Percentiles rank a stretch among this genome's conserved stretches.
Conservation (phyloP, 64 coral and sea anemone genomes). For the Stichodactyla mertensii region DNA sequence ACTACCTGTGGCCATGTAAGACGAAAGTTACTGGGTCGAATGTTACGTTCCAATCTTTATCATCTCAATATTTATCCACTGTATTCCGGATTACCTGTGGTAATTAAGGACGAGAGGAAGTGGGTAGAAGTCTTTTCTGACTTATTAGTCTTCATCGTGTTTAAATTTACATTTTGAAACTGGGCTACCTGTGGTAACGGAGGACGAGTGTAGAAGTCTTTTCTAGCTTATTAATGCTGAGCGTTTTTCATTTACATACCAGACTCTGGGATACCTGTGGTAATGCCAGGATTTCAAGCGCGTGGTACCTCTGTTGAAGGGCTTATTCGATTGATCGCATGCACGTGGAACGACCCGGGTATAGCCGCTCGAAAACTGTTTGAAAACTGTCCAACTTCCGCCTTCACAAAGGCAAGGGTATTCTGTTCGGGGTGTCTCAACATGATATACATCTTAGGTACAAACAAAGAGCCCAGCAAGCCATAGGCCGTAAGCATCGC, state of each 20-base stretch:
- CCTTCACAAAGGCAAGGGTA: constrained; percentile 25
- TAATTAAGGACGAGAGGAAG: too few species aligned
- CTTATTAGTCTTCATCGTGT: too few species aligned
- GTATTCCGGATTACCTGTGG: too few species aligned
- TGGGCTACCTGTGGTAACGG: too few species aligned
- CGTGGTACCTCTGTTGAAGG: not conserved
- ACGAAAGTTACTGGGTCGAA: too few species aligned
- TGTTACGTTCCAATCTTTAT: too few species aligned
- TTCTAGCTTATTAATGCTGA: not conserved
- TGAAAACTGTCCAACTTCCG: constrained; percentile 20
- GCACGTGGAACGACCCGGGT: not conserved
- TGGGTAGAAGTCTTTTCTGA: too few species aligned
- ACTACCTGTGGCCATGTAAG: too few species aligned
- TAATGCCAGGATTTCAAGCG: not conserved
- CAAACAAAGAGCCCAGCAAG: constrained; percentile 37
- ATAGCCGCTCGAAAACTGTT: not conserved
- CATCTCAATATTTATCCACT: too few species aligned
- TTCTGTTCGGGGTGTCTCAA: constrained; percentile 38
- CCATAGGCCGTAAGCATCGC: constrained; percentile 39
- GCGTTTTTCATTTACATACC: not conserved
- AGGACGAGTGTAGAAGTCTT: not conserved
- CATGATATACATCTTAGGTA: constrained; percentile 41
- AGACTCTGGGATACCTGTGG: not conserved
- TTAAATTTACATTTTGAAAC: too few species aligned
- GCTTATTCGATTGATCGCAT: not conserved